A percentile compares a stretch with the other conserved stretches of the same genome.
Evolutionary conservation across 2,113 vertebrate species (phyloP).

Genomic region (Pseudopipra pipra): DNA sequence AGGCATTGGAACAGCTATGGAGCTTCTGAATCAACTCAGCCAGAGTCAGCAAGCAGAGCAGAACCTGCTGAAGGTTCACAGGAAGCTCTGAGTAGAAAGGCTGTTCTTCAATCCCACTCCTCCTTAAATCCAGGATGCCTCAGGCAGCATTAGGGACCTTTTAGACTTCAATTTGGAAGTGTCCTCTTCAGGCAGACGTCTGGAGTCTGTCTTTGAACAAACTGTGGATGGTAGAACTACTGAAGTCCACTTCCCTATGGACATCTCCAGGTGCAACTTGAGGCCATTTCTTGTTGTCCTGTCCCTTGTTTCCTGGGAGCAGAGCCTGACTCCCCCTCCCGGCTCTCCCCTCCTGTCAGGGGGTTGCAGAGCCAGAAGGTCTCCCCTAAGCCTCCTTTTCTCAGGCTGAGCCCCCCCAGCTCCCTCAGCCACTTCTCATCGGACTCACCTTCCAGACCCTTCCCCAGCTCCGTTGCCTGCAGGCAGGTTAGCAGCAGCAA

Average conservation of each 20-base stretch:
- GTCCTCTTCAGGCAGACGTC: neutral
- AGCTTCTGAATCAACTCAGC: neutral
- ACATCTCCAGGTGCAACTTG: neutral
- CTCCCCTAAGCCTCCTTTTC: neutral
- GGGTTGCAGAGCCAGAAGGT: neutral
- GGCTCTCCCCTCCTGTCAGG: neutral
- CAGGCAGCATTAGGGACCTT: neutral
- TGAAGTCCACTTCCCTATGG: neutral
- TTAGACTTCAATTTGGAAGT: neutral
- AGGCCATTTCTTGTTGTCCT: neutral
- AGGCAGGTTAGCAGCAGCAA: neutral
- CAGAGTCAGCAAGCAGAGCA: neutral
- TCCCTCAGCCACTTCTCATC: neutral
- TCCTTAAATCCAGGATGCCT: neutral
- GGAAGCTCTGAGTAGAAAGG: neutral
- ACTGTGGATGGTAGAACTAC: neutral
- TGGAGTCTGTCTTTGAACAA: neutral
- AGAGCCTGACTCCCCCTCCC: neutral
- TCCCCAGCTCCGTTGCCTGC: neutral
- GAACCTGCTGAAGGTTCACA: neutral
- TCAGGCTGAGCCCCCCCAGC: neutral
- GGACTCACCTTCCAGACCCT: neutral
- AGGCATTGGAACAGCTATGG: neutral
- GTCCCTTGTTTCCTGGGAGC: neutral
- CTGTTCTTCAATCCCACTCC: neutral